Base-by-base conservation (phyloP, 2,888 invertebrate species). In the Drepanosiphum platanoidis region DNA sequence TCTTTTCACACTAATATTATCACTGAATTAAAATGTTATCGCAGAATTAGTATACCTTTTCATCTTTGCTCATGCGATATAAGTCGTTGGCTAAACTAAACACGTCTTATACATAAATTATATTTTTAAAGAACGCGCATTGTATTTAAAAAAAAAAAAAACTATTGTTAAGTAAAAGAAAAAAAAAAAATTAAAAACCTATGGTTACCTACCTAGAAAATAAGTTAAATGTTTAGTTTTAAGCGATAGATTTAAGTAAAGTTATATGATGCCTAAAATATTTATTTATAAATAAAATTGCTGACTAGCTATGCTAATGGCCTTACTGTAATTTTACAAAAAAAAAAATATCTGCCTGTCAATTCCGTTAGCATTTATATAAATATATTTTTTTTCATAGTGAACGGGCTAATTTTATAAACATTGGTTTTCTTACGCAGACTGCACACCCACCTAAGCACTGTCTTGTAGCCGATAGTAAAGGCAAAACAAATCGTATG, bases 401-500 rank as follows among this genome's bases (percentile, higher is more conserved):
- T 34, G 68, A 13, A 80, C 52, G 79, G 68, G 80, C 68, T 80
- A 70, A 68, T 70, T 70, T 70, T 52, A 70, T 80, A 66, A 78
- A 22, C 30, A 70, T 68, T 34, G 52, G 36, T 70, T 70, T 80
- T 80, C 70, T 80, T 70, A 34, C 18, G 80, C 70, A 36, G 80
- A 80, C 80, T 80, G 70, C 80, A 80, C 80, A 70, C 68, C 68
- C 79, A 70, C 68, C 18, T 70, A 39, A 13, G 71, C 71, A 71
- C 81, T 71, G 39, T 81, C 36, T 81, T 34, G 32, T 74, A 83
- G 82, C 74, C 64, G 58, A 71, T 81, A 81, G 42, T 83, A n/a
- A 84, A 75, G 83, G 74, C 83, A 84, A 83, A 84, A 84, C 75
- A 84, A 84, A 84, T 84, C 83, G 83, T 84, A 84, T 9, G 75